Evolutionary conservation across 2,797 vertebrate genomes (phyloP), one percentile per base, ranked within the genome.

Genomic region (Megalops cyprinoides): DNA sequence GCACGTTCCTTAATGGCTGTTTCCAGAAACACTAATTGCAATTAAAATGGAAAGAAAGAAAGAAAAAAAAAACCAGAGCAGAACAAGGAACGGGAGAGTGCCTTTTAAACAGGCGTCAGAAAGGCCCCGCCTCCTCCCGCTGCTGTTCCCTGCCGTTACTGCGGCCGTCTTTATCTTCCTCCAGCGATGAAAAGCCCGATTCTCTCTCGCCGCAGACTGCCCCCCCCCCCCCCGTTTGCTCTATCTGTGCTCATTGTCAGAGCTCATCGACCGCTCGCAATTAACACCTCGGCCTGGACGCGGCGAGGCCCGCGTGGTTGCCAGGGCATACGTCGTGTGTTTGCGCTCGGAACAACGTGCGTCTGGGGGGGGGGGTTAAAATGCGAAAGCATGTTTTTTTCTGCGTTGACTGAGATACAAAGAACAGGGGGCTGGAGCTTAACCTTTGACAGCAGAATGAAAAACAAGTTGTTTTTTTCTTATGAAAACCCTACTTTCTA

Each of bases 191-290:
- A 76, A 76, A 76, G 48, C 6, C 25, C 18, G 49, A 37, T 76
- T 55, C 34, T 39, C 7, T 25, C 8, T 28, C 12, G 20, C 18
- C 14, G 49, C 12, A 37, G 39, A 4, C 15, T 15, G 8, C 20
- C 51, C 34, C 34, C 20, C 4, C 58, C 23, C 34, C 34, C 15
- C 15, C 39, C 20, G 25, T 25, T 25, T 15, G 71, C 42, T 71
- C 18, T 46, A 73, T 53, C 25, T n/a, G 20, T 1, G 12, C 42
- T 18, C 46, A n/a, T 28, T n/a, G 58, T 34, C 28, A 51, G 56
- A 81, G 56, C 20, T 42, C 14, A 65, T 46, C 48, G 73, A 80
- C 79, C 74, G n/a, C 46, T 55, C 31, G 9, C 51, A 81, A 76
- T 81, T 76, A 76, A 46, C 48, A 31, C 48, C 31, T 23, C 44